Evolutionary conservation across 2,113 vertebrate species (phyloP).

Genomic region (Gavia stellata): DNA sequence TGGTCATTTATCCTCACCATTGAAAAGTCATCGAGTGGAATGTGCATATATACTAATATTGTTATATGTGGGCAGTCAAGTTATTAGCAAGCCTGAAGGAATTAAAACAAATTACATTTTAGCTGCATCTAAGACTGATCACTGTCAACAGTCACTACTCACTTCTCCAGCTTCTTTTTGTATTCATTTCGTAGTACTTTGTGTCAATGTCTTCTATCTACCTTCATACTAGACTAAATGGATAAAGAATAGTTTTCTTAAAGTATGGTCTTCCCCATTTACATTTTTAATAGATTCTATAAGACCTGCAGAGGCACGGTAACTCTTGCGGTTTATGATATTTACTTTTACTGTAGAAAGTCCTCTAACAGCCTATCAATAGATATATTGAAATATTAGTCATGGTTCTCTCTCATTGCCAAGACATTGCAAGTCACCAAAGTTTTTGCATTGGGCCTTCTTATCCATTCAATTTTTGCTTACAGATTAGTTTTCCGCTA

Average conservation of each 20-base stretch:
- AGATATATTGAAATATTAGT: not conserved
- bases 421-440: not conserved
- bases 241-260: not conserved
- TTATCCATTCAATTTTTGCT: not conserved
- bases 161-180: not conserved
- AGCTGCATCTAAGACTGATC: not conserved
- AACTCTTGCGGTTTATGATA: not conserved
- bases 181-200: not conserved
- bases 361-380: not conserved
- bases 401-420: not conserved
- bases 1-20: not conserved
- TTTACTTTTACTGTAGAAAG: not conserved
- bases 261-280: not conserved
- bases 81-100: not conserved
- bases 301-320: not conserved
- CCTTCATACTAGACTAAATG: not conserved
- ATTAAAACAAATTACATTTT: not conserved
- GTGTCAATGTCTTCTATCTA: not conserved
- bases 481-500: not conserved
- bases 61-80: not conserved
- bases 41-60: not conserved
- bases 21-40: not conserved
- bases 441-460: not conserved
- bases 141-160: not conserved
- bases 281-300: not conserved